Base-by-base conservation (phyloP, 2,888 invertebrate genomes). In the Drosophila planitibia region DNA sequence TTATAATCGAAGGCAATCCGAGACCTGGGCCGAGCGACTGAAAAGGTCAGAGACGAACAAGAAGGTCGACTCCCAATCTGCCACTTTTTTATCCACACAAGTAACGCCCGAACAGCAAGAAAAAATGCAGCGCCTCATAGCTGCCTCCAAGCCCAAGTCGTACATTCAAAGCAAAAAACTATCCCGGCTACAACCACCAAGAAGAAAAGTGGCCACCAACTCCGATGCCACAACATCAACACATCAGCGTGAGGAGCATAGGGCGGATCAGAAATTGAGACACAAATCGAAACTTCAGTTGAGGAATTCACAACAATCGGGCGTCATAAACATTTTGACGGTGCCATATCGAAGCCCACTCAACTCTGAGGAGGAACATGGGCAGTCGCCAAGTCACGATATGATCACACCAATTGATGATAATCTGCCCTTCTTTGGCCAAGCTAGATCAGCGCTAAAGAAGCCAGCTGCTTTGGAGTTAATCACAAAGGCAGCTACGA, bases 81-180 rank as follows among this genome's bases (percentile, higher is more conserved):
- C 5, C 0, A n/a, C 55, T 49, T 44, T 61, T 3, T 10, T 44
- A n/a, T 6, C 37, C 14, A 2, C 32, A 2, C 4, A 22, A 10
- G 5, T 10, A 6, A 16, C 54, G 4, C 28, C 53, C 9, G 41
- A 58, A 0, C 52, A 76, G 6, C 47, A n/a, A 16, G 5, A 28
- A 1, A 80, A 71, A 55, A 35, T 71, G 32, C 6, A 55, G n/a
- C 82, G 70, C 30, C 71, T 85, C 49, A 78, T 76, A 14, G 80
- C 70, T 4, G 85, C 85, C 7, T 67, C 85, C 19, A 75, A 28
- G 12, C 86, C 85, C 6, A 85, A 85, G 28, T 59, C 64, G 0
- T 51, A 58, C 28, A 33, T 47, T 4, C 52, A 51, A 6, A 32
- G 39, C 19, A 44, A 53, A 47, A 35, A 16, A 7, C n/a, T 61